Evolutionary conservation across 2,113 vertebrate genomes (phyloP).

Genomic region (Mastomys natalensis): DNA sequence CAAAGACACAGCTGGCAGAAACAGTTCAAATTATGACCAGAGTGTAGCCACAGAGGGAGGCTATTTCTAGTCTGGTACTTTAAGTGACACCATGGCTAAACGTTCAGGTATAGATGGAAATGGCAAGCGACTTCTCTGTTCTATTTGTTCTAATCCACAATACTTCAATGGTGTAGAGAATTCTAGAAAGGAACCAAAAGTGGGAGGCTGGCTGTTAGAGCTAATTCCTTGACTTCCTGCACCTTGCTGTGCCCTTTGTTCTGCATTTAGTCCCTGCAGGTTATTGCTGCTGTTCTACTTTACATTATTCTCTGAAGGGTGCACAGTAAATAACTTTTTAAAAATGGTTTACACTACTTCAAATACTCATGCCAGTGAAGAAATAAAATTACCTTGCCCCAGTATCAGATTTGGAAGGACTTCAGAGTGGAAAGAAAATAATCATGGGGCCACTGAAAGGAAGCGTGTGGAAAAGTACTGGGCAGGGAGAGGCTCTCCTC

Average conservation of each 20-base stretch:
- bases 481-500: background rate
- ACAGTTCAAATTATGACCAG: background rate
- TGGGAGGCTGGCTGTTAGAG: background rate
- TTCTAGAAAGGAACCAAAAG: background rate
- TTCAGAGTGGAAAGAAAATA: slow-evolving; percentile 32
- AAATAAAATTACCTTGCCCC: slow-evolving; percentile 55
- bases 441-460: background rate
- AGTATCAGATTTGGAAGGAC: slow-evolving; percentile 59
- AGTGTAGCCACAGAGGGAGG: background rate
- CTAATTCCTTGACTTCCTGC: background rate
- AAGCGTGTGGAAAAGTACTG: slow-evolving; percentile 61
- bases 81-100: background rate
- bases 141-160: background rate
- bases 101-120: background rate
- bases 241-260: background rate
- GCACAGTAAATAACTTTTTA: background rate
- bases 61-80: background rate
- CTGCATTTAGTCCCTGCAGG: background rate
- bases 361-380: background rate
- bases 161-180: background rate
- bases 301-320: background rate
- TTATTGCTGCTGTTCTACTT: background rate
- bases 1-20: background rate
- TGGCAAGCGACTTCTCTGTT: background rate
- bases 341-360: background rate